A percentile compares a stretch with the other conserved stretches of the same genome.
Evolutionary conservation across 2,888 invertebrate genomes (phyloP).

Genomic region (Aethes cnicana): DNA sequence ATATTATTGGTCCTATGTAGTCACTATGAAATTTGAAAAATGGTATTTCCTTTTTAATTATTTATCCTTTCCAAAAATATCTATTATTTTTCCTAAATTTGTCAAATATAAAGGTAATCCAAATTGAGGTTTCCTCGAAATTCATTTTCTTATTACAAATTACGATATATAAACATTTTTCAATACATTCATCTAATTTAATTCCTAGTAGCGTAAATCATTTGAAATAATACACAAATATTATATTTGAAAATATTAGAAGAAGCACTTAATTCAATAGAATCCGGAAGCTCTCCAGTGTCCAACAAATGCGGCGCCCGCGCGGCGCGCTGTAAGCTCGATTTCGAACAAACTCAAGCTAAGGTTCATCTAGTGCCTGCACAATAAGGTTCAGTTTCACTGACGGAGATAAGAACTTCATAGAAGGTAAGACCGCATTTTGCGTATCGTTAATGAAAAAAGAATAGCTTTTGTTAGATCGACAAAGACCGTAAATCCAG

Average conservation of each 20-base stretch:
- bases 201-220: constrained; percentile 9
- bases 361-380: constrained; percentile 1
- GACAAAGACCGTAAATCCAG: not conserved
- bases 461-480: not conserved
- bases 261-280: constrained; percentile 27
- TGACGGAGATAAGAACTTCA: not conserved
- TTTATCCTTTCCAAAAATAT: constrained; percentile 28
- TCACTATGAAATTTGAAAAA: constrained; percentile 50
- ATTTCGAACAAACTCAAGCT: constrained; percentile 12
- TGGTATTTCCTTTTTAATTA: constrained; percentile 23
- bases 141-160: constrained; percentile 32
- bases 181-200: constrained; percentile 20
- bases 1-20: constrained; percentile 68
- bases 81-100: constrained; percentile 30
- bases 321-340: constrained; percentile 1
- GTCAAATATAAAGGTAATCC: constrained; percentile 42
- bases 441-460: not conserved
- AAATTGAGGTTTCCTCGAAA: constrained; percentile 42
- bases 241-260: constrained; percentile 24
- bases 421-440: not conserved
- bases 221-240: constrained; percentile 19
- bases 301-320: not conserved
- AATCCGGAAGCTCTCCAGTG: constrained; percentile 31
- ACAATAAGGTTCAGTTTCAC: constrained; percentile 13
- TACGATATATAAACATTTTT: constrained; percentile 24